Base-by-base conservation (phyloP, 2,797 vertebrate genomes). In the Eurystomus glaucurus region DNA sequence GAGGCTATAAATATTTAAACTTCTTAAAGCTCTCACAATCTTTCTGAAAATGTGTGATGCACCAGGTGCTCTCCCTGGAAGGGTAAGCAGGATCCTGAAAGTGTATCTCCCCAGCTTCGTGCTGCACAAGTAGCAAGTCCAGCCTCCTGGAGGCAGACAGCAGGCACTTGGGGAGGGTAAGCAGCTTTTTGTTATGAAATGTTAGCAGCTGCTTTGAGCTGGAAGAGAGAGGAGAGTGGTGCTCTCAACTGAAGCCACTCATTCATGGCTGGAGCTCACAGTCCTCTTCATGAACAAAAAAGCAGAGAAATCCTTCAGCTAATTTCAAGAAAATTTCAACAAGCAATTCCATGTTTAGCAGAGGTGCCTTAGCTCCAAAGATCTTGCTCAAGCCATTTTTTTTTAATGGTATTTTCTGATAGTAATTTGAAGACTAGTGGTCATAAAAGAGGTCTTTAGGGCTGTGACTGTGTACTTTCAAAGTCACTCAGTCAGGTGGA, bases 291-390 rank as follows among this genome's bases (percentile, higher is more conserved):
- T 70, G 35, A 93, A 65, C 10, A 18, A 84, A 92, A 94, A 29
- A 81, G 65, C 55, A 84, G 68, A 92, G 57, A 55, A 55, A 92
- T 88, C 62, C 45, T 60, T 31, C 48, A 80, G 55, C 65, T 77
- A 74, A 70, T 74, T 92, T 91, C 43, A 77, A 54, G 15, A 50
- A 80, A 58, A 91, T 94, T 94, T 81, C 52, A 89, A 33, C 16
- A 57, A 70, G 43, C n/a, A 70, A 9, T 78, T 89, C 35, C 45
- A 81, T 18, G 45, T 81, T 92, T 75, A 71, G 48, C 23, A 81
- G 57, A 81, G 48, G 22, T 2, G 1, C 80, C 43, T 86, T 33
- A 74, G 48, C 33, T 80, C 31, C n/a, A 39, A 25, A 92, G 7
- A 26, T 65, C 37, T 74, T 77, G 14, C 23, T 90, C n/a, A 43